Evolutionary conservation across 1,140 invertebrate species (phyloP), one percentile per base, ranked within the genome.

Genomic region (Pachyrhynchus sulphureomaculatus): DNA sequence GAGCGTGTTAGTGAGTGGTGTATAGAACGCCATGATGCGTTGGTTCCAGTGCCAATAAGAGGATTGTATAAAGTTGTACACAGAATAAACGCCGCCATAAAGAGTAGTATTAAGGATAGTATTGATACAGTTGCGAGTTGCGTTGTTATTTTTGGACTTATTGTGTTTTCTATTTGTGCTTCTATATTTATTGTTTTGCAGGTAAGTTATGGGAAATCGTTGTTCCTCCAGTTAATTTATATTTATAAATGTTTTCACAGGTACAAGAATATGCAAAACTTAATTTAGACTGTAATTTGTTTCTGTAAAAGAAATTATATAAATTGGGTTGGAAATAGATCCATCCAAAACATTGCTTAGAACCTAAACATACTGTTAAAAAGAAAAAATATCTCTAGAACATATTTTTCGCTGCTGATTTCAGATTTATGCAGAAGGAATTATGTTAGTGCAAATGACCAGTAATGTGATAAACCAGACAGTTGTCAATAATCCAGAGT

Each of bases 361-460:
- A n/a, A n/a, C n/a, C n/a, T n/a, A n/a, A n/a, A n/a, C n/a, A n/a
- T n/a, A n/a, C n/a, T n/a, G n/a, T n/a, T n/a, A n/a, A n/a, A n/a
- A n/a, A n/a, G n/a, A n/a, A n/a, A n/a, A n/a, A n/a, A n/a, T n/a
- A n/a, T n/a, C n/a, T n/a, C n/a, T n/a, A n/a, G n/a, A n/a, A n/a
- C n/a, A n/a, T n/a, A n/a, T n/a, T n/a, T n/a, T n/a, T n/a, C n/a
- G n/a, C n/a, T n/a, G n/a, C n/a, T n/a, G n/a, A n/a, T 66, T 80
- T 78, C 68, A 97, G 91, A 86, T 97, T 55, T 98, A 98, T 75
- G 91, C 90, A 12, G 96, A 99, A 81, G 93, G 92, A 17, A 90
- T 98, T 73, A 92, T 96, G 70, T 82, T 99, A 21, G 85, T 97
- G 17, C 89, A 93, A 76, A 82, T 97, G 36, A 88, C 88, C 20